Evolutionary conservation across 2,113 vertebrate genomes (phyloP).

Genomic region (Carollia perspicillata): DNA sequence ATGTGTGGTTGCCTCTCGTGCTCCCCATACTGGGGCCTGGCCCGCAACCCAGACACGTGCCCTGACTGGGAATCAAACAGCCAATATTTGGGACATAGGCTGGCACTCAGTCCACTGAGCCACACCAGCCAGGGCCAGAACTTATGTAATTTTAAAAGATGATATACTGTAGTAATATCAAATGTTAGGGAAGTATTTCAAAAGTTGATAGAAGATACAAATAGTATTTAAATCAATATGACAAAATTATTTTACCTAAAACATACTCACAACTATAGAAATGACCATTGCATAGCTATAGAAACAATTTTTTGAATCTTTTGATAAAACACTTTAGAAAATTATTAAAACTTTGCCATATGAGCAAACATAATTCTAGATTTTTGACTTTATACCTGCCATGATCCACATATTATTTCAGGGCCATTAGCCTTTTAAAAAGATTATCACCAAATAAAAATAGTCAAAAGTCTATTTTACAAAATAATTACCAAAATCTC

Average conservation of each 20-base stretch:
- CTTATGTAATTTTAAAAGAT: background rate
- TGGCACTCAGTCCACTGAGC: too few species aligned
- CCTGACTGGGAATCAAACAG: too few species aligned
- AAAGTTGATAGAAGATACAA: background rate
- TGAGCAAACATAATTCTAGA: background rate
- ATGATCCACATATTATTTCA: background rate
- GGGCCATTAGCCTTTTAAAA: conserved; percentile 9
- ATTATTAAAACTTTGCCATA: background rate
- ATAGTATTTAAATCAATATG: background rate
- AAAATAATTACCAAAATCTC: background rate
- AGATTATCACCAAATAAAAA: conserved; percentile 9
- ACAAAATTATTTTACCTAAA: conserved; percentile 24
- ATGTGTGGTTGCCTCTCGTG: too few species aligned
- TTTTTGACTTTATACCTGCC: background rate
- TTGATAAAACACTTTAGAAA: background rate
- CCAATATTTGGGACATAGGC: too few species aligned
- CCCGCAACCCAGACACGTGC: too few species aligned
- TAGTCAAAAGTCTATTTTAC: background rate
- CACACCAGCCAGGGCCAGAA: background rate
- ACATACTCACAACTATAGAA: conserved; percentile 4
- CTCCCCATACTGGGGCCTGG: too few species aligned
- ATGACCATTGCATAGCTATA: background rate
- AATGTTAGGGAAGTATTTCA: background rate
- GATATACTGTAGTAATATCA: background rate
- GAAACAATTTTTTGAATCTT: background rate